Evolutionary conservation across 2,888 invertebrate species (phyloP).

Genomic region (Graphium colonna): DNA sequence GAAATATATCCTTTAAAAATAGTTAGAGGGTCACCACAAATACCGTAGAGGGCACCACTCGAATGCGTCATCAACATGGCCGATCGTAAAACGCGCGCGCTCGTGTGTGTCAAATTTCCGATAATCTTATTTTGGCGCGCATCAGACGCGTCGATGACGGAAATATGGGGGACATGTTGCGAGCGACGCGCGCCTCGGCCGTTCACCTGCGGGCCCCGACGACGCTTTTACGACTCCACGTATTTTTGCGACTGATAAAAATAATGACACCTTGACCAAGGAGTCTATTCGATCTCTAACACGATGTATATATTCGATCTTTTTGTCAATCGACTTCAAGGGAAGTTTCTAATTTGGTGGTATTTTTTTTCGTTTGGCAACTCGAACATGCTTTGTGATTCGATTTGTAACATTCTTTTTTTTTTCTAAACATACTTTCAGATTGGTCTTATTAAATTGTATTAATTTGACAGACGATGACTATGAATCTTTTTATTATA

Average conservation of each 20-base stretch:
- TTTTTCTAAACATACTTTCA: no score
- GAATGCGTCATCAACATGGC: constrained; percentile 67
- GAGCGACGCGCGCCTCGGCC: constrained; percentile 62
- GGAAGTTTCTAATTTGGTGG: no score
- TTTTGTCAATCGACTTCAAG: no score
- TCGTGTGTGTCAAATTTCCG: constrained; percentile 74
- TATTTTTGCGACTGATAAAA: constrained; percentile 64
- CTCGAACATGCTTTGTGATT: no score
- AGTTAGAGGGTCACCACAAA: constrained; percentile 47
- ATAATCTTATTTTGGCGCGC: constrained; percentile 79
- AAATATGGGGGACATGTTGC: constrained; percentile 72
- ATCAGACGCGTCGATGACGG: constrained; percentile 72
- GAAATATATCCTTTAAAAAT: constrained; percentile 32
- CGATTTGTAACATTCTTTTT: no score
- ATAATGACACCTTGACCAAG: constrained; percentile 69
- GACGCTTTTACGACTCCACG: constrained; percentile 67
- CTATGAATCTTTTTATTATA: no score
- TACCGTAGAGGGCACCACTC: constrained; percentile 54
- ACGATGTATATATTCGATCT: no score
- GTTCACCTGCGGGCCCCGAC: constrained; percentile 69
- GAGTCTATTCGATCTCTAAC: background rate
- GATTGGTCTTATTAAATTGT: no score
- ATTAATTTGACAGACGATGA: no score
- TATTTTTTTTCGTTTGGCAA: no score
- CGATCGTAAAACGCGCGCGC: constrained; percentile 63